A percentile compares a stretch with the other conserved stretches of the same genome.
Evolutionary conservation across 2,113 vertebrate genomes (phyloP).

Genomic region (Coptodon rendalli): DNA sequence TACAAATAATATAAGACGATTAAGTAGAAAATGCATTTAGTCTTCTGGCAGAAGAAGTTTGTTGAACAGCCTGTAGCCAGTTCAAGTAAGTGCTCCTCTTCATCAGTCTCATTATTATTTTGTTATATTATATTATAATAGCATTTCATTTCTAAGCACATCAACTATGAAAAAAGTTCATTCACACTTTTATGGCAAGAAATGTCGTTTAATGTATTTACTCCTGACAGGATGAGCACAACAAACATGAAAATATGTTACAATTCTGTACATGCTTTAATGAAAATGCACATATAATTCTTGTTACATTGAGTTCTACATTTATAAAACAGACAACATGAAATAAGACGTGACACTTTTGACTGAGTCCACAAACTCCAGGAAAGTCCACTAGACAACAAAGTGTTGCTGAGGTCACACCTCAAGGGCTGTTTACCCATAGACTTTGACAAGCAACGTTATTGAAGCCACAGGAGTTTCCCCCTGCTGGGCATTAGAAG

Average conservation of each 20-base stretch:
- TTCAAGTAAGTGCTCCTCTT: background rate
- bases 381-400: background rate
- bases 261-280: no score
- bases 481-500: background rate
- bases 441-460: background rate
- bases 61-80: background rate
- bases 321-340: no score
- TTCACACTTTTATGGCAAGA: background rate
- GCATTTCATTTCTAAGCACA: background rate
- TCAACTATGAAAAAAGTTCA: accelerated
- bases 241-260: background rate
- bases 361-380: background rate
- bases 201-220: background rate
- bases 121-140: background rate
- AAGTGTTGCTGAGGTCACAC: background rate
- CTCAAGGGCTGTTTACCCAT: background rate
- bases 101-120: background rate
- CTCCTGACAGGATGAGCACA: background rate
- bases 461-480: background rate
- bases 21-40: background rate
- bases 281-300: no score
- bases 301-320: no score
- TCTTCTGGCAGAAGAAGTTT: accelerated
- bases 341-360: background rate
- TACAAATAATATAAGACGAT: background rate